Evolutionary conservation across 2,113 vertebrate genomes (phyloP), one percentile per base, ranked within the genome.

Genomic region (Bubo bubo): DNA sequence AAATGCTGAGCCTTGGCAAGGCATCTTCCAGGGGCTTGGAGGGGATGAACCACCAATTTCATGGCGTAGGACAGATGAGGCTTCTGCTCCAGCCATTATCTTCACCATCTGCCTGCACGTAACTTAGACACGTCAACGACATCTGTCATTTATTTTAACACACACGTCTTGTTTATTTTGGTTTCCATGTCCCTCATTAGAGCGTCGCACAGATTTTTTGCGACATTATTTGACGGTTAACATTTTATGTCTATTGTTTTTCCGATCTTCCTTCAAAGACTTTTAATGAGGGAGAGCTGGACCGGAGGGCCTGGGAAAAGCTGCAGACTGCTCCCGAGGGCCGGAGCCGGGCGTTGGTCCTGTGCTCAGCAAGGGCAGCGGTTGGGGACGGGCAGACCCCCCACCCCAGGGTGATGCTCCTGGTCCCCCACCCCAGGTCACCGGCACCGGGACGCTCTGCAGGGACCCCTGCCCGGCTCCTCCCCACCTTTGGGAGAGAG

Each of bases 151-250:
- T 68, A 34, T 45, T 39, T 68, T 22, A 39, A 55, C 39, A 39
- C 14, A 1, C 13, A 9, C 1, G 0, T 21, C 16, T 3, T 27
- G 21, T 49, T 68, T 74, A 10, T 14, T 72, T 70, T 26, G 17
- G 8, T 14, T 55, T 28, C 59, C 7, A 0, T 2, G 9, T 17
- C 34, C 67, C 34, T 37, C 34, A 2, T 24, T 17, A 0, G 0
- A 60, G 34, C 1, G 0, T 13, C 1, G 2, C 43, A 26, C 0
- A 0, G 32, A 14, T 15, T 59, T 18, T 55, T 63, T 66, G 18
- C n/a, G 8, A 28, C 13, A 6, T 5, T 14, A 39, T 49, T 63
- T 5, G 1, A 3, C 5, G 4, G 0, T 12, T 50, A n/a, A 10
- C 2, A 8, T 27, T 84, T 59, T 4, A 8, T 15, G 8, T 35